Base-by-base conservation (phyloP, 2,113 vertebrate species). In the Gobiocypris rarus region DNA sequence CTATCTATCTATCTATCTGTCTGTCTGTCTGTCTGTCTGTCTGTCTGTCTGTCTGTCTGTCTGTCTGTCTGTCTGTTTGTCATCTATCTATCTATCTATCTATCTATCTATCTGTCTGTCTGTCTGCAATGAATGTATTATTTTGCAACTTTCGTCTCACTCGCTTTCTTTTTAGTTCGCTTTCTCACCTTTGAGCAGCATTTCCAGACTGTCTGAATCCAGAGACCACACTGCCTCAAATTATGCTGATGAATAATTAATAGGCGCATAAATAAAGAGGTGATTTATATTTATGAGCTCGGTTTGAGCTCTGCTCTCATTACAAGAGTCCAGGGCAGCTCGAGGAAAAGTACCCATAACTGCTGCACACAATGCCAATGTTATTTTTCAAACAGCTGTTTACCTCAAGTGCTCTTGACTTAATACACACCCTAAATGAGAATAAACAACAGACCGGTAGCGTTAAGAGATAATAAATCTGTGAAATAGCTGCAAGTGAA, bases 191-290 rank as follows among this genome's bases (percentile, higher is more conserved):
- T 28, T 63, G 22, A 84, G 7, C 26, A 63, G 50, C 19, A 52
- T 75, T 73, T 77, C 80, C 61, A 52, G 61, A 71, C 24, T 56
- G 52, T 19, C 54, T 82, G 58, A 43, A 63, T 22, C 15, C 38
- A 80, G 41, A 28, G 69, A 28, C 41, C 80, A 59, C 81, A 75
- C 38, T 38, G n/a, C 24, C 76, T 52, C 43, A 80, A 83, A 86
- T 84, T 80, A 86, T 87, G 71, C 82, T 83, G 87, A 88, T 92
- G 75, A 92, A 89, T 89, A 88, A 89, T 90, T 86, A 88, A 92
- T 58, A 45, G 48, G 67, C 10, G 50, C 88, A 89, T 87, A 88
- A 90, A 89, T 86, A 87, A 89, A 82, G 67, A 41, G 43, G 45
- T 86, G 26, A 88, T 89, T 67, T 88, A 76, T 71, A 90, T 91